Evolutionary conservation across 2,113 vertebrate species (phyloP), one percentile per base, ranked within the genome.

Genomic region (Barnardius zonarius): DNA sequence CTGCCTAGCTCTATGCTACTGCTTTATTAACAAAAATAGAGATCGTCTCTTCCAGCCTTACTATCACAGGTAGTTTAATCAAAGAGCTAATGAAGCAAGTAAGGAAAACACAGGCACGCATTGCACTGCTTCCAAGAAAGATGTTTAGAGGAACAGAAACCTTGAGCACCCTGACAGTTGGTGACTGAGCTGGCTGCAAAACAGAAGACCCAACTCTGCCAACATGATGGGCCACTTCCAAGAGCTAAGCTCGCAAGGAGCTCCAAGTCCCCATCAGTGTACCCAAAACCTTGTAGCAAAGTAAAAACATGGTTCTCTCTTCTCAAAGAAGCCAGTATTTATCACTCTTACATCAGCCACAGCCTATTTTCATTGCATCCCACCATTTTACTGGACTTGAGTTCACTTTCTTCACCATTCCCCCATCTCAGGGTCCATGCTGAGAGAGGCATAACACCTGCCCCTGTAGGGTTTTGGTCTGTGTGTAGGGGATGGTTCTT

Each of bases 101-200:
- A 30, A 43, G 85, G 66, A 87, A 55, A 90, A 64, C 76, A 62
- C 22, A 89, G 85, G 44, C 73, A 62, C 1, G 1, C 0, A 0
- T 6, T 91, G 80, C 3, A 7, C 59, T 63, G n/a, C 41, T 79
- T 88, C 33, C 73, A 88, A 66, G 62, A 67, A 10, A 20, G 55
- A 75, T 54, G 48, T 93, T 97, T 72, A 90, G 72, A 92, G 85
- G 37, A 69, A 55, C 54, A 95, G 79, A 93, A 96, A 83, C 92
- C 51, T 78, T 91, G 89, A 95, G 66, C 22, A 30, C 76, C 90
- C 64, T 4, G 46, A 92, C 74, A 93, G 84, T 39, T 91, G 94
- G 83, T 75, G 68, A 90, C 18, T 92, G 90, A 92, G 92, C 89
- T 91, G 91, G 73, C 81, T 94, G 88, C 86, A 88, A 91, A 96